Evolutionary conservation across 1,140 invertebrate genomes (phyloP).

Genomic region (Papilio xuthus): DNA sequence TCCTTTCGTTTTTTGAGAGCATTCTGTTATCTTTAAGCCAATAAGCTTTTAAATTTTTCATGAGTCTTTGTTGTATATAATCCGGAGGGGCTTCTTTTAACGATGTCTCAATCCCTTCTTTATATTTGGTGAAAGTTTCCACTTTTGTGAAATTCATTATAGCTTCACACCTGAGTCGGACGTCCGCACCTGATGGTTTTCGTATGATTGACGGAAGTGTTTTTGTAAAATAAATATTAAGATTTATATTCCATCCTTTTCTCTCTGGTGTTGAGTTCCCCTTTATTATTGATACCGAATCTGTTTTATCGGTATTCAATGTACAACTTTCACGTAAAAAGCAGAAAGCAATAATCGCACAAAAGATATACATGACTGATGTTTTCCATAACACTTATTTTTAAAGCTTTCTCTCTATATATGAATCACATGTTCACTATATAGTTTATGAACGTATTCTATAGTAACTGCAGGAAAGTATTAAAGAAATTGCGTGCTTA

Average conservation of each 20-base stretch:
- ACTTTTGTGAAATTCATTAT: conserved; percentile 76
- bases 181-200: conserved; percentile 55
- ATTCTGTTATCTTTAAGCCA: conserved; percentile 71
- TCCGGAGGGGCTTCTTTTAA: conserved; percentile 68
- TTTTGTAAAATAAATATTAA: conserved; percentile 74
- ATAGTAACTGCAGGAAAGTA: not conserved
- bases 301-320: conserved; percentile 55
- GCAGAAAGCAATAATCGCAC: conserved; percentile 69
- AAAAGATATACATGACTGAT: conserved; percentile 72
- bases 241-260: conserved; percentile 76
- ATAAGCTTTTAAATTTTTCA: conserved; percentile 75
- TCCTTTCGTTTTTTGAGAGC: conserved; percentile 51
- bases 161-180: conserved; percentile 72
- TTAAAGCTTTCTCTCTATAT: conserved; percentile 19
- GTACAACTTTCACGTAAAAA: conserved; percentile 59
- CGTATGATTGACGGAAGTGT: conserved; percentile 60
- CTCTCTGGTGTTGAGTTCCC: conserved; percentile 64
- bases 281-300: conserved; percentile 60
- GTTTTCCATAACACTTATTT: conserved; percentile 67
- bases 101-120: conserved; percentile 68
- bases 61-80: conserved; percentile 66
- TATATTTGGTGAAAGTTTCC: conserved; percentile 70
- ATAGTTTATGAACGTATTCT: not conserved
- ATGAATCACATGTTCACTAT: conserved; percentile 34
- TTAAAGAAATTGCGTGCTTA: not conserved